Evolutionary conservation across 2,797 vertebrate species (phyloP).

Genomic region (Rhynchotus rufescens): DNA sequence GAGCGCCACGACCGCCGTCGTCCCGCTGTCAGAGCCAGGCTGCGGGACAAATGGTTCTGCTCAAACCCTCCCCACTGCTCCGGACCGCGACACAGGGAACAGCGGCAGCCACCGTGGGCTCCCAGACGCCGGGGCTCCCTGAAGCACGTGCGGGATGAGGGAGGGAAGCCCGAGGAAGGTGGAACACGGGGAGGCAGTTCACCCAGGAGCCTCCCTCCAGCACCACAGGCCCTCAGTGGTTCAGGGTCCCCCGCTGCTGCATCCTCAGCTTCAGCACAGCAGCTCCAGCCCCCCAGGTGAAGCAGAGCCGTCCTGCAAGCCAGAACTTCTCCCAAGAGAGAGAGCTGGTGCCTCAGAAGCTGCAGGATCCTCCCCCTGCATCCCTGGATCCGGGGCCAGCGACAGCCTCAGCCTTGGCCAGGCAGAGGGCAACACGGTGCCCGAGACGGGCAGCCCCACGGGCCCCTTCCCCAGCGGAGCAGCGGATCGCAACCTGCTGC

Average conservation of each 20-base stretch:
- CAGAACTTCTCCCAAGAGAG: background rate
- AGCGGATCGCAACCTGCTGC: rapidly evolving
- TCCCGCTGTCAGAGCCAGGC: slow-evolving; percentile 98
- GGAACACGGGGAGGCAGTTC: background rate
- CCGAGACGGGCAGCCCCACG: background rate
- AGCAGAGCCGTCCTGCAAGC: background rate
- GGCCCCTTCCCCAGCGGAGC: background rate
- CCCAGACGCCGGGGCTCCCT: background rate
- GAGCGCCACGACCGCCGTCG: slow-evolving; percentile 95
- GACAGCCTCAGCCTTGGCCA: background rate
- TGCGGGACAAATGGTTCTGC: slow-evolving; percentile 44
- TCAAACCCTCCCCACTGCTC: background rate
- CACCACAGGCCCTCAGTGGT: background rate
- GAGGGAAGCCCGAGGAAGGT: background rate
- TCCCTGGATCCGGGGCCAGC: background rate
- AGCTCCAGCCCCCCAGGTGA: background rate
- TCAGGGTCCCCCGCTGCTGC: background rate
- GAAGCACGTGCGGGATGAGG: background rate
- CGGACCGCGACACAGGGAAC: rapidly evolving
- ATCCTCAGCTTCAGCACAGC: rapidly evolving
- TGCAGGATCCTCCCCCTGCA: no score
- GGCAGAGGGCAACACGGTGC: background rate
- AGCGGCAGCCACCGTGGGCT: background rate
- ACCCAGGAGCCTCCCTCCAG: background rate
- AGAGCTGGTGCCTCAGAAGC: background rate